A percentile compares a stretch with the other conserved stretches of the same genome.
phyloP scores from a whole-genome alignment of 2,113 vertebrate species.

The Tringa solitaria region DNA sequence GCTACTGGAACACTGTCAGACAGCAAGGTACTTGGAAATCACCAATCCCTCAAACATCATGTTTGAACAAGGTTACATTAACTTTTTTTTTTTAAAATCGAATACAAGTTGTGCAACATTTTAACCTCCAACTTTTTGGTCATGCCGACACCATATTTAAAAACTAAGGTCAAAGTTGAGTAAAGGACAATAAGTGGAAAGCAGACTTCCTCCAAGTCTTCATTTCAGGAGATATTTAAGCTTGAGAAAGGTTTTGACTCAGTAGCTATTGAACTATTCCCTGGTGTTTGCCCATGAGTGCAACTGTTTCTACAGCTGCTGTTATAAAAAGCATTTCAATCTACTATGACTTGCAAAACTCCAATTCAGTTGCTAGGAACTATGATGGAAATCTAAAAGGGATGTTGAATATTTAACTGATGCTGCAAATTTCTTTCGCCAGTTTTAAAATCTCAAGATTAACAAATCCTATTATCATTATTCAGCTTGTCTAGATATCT shows the following conservation, averaged over 20 bases:
- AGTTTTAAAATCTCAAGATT: not conserved
- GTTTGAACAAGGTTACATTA: not conserved
- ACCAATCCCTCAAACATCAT: not conserved
- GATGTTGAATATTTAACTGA: conserved; percentile 16
- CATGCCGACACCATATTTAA: not conserved
- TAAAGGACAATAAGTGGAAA: not conserved
- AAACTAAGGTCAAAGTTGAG: not conserved
- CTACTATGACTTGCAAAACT: conserved; percentile 45
- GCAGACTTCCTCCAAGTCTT: not conserved
- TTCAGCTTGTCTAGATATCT: not conserved
- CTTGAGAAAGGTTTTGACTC: not conserved
- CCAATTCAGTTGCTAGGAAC: not conserved
- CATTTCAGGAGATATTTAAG: not conserved
- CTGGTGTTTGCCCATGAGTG: not conserved
- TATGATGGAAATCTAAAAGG: not conserved
- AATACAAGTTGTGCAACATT: not conserved
- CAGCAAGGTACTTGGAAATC: not conserved
- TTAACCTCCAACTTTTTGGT: not conserved
- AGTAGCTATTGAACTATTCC: not conserved
- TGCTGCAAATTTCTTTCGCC: not conserved
- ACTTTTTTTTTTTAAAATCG: not conserved
- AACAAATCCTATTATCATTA: not conserved
- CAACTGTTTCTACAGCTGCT: not conserved
- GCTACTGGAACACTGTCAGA: not conserved
- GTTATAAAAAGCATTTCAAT: not conserved